Evolutionary conservation across 2,797 vertebrate species (phyloP).

Genomic region (Anomalospiza imberbis): DNA sequence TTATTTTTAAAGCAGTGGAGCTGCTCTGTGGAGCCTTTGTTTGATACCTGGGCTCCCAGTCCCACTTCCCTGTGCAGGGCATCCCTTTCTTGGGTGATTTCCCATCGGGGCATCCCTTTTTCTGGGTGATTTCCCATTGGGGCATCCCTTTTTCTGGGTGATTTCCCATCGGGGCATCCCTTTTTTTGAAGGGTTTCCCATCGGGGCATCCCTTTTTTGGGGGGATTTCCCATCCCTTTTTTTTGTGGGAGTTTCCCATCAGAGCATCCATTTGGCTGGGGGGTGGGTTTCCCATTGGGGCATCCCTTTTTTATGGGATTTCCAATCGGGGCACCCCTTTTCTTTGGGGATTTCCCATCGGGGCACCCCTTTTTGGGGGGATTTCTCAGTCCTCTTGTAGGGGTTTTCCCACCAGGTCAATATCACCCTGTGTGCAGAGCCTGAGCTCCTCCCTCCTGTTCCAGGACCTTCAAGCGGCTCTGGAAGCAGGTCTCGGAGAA

Average conservation of each 20-base stretch:
- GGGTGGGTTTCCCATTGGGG: not conserved
- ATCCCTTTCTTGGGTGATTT: not conserved
- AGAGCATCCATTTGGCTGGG: not conserved
- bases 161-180: not conserved
- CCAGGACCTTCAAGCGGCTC: slow-evolving; percentile 91
- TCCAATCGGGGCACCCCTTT: not conserved
- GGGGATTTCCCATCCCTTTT: too few relatives aligned
- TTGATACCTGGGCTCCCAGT: not conserved
- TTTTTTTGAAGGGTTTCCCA: not conserved
- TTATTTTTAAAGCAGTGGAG: accelerated
- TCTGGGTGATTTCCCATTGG: not conserved
- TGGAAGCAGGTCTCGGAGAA: slow-evolving; percentile 94
- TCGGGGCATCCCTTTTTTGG: not conserved
- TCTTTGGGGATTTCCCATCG: too few relatives aligned
- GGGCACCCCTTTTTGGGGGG: not conserved
- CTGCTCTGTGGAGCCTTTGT: not conserved
- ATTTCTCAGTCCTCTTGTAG: too few relatives aligned
- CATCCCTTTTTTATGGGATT: not conserved
- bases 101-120: not conserved
- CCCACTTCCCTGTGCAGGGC: not conserved
- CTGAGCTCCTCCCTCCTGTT: not conserved
- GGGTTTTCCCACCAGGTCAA: not conserved
- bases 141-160: too few relatives aligned
- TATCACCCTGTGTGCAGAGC: not conserved
- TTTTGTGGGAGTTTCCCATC: not conserved